phyloP scores from a whole-genome alignment of 64 coral and sea anemone species.

The Trachythela sp. region DNA sequence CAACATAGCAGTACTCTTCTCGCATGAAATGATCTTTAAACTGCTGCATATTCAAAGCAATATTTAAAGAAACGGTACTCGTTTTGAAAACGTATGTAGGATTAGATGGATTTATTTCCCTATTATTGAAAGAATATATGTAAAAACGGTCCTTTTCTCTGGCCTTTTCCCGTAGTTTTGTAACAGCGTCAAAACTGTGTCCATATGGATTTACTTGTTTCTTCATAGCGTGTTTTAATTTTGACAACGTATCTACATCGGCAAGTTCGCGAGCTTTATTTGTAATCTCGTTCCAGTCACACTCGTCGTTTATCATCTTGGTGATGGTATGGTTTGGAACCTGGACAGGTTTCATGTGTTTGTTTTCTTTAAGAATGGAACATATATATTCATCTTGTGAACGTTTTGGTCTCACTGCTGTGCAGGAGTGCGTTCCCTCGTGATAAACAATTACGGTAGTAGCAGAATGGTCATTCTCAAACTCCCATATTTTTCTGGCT shows the following conservation, averaged over 20 bases:
- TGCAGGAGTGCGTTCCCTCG: constrained; percentile 38
- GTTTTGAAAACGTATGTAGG: constrained; percentile 40
- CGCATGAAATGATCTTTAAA: constrained; percentile 14
- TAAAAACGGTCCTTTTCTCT: constrained; percentile 33
- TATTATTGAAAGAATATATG: constrained; percentile 39
- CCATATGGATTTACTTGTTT: constrained; percentile 26
- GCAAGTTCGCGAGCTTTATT: constrained; percentile 22
- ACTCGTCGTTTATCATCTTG: not conserved
- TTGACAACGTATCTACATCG: not conserved
- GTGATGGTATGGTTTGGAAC: constrained; percentile 31
- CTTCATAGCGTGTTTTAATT: constrained; percentile 26
- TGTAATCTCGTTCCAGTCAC: constrained; percentile 40
- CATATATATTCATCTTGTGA: not conserved
- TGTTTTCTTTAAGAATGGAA: constrained; percentile 14
- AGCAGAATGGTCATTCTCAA: not conserved
- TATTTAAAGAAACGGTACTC: constrained; percentile 1
- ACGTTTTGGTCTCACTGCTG: not conserved
- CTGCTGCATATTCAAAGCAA: constrained; percentile 42
- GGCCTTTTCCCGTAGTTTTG: constrained; percentile 18
- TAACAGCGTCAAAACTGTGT: constrained; percentile 50
- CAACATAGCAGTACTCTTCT: constrained; percentile 36
- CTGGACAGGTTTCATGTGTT: constrained; percentile 14
- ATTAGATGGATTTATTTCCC: constrained; percentile 25
- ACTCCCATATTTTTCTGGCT: constrained; percentile 63
- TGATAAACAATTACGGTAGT: constrained; percentile 49